Evolutionary conservation across 2,797 vertebrate genomes (phyloP).

Genomic region (Macroramphosus scolopax): DNA sequence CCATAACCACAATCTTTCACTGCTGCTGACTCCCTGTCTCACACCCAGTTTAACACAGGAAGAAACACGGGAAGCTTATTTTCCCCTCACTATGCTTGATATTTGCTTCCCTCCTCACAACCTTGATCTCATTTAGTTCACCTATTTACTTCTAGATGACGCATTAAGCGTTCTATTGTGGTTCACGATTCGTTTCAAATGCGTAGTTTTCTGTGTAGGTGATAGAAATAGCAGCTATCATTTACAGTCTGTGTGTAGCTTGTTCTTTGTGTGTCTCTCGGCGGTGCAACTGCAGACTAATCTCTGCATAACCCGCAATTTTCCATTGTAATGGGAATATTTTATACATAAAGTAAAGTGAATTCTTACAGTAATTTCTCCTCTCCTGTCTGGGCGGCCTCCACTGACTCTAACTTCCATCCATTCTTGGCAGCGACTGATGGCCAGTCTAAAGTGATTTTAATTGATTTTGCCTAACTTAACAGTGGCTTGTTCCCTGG

Average conservation of each 20-base stretch:
- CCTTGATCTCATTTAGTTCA: conserved; percentile 19
- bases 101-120: conserved; percentile 29
- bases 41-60: conserved; percentile 64
- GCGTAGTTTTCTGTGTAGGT: background rate
- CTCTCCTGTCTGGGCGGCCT: background rate
- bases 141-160: conserved; percentile 9
- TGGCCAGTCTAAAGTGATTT: conserved; percentile 23
- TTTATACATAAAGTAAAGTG: conserved; percentile 22
- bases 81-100: conserved; percentile 16
- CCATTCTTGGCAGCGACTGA: conserved; percentile 28
- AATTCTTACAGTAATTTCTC: conserved; percentile 2
- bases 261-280: conserved; percentile 27
- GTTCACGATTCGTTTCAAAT: conserved; percentile 26
- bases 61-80: conserved; percentile 15
- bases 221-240: conserved; percentile 40
- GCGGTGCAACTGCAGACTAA: conserved; percentile 28
- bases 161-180: conserved; percentile 8
- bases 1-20: conserved; percentile 58
- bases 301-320: conserved; percentile 52
- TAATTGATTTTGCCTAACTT: conserved; percentile 44
- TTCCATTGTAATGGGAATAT: conserved; percentile 14
- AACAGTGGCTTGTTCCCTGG: conserved; percentile 27
- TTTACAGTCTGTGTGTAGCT: conserved; percentile 25
- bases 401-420: conserved; percentile 37
- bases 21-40: conserved; percentile 54